Conservation (phyloP, 64 coral and sea anemone genomes). For the Pachyseris speciosa region DNA sequence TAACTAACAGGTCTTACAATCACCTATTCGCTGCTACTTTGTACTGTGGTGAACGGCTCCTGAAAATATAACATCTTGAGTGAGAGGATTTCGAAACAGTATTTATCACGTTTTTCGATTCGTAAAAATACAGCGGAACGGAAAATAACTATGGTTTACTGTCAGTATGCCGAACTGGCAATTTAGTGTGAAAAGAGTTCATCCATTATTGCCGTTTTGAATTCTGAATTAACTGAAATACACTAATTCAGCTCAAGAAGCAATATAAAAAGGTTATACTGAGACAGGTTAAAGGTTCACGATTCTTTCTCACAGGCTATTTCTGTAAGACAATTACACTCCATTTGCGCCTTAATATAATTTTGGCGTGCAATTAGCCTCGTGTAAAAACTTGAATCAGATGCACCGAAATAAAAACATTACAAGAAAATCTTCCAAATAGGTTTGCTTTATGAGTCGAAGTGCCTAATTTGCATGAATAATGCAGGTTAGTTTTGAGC, state of each 20-base stretch:
- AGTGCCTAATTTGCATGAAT: constrained; percentile 28
- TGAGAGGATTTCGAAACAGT: no score
- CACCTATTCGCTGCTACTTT: neutral
- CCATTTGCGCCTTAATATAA: constrained; percentile 18
- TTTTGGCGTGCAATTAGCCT: constrained; percentile 1
- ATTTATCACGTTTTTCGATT: no score
- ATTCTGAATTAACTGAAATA: neutral
- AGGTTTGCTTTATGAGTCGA: neutral
- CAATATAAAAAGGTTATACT: neutral
- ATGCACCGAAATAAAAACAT: constrained; percentile 17
- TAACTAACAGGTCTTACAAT: neutral
- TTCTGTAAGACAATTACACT: constrained; percentile 5
- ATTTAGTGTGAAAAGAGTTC: no score
- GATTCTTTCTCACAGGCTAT: neutral
- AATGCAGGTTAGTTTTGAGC: neutral
- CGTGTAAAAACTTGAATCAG: neutral
- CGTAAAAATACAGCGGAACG: no score
- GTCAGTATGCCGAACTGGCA: no score
- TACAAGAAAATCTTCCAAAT: neutral
- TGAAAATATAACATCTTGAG: no score
- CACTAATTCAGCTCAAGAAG: neutral
- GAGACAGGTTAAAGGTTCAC: neutral
- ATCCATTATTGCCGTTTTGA: neutral
- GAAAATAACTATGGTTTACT: no score
- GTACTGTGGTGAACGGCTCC: neutral